Base-by-base conservation (phyloP, 2,797 vertebrate species). In the Sphenopsis melanotis region DNA sequence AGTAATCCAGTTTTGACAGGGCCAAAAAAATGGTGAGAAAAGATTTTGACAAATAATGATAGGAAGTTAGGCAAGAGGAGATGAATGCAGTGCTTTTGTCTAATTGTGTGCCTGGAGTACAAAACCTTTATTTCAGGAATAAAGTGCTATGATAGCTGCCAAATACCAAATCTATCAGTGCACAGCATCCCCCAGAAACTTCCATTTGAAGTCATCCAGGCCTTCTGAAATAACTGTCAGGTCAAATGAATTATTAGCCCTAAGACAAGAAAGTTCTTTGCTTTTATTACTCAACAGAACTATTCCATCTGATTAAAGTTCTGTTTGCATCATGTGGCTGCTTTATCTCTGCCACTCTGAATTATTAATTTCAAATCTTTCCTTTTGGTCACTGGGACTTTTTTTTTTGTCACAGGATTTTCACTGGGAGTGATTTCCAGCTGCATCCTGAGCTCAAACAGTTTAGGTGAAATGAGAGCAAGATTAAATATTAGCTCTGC, bases 31-130 rank as follows among this genome's bases (percentile, higher is more conserved):
- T 4, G 2, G 34, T 17, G 49, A 86, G 87, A 36, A 64, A 87
- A 94, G 65, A 64, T 91, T 96, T 80, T 91, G 89, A 92, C 91
- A 89, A 70, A 90, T 91, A 53, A 71, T 12, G 76, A 64, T 78
- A 53, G 63, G 46, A 83, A 77, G 72, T n/a, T 93, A 49, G 37
- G 75, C 64, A 78, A 85, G 89, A 75, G 57, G 78, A 91, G 89
- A 94, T 80, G 79, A 64, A 93, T 91, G 75, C 65, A 46, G 83
- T 61, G 82, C 89, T 92, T 84, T 66, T 89, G 64, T 81, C 83
- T 93, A 87, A 92, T 82, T 94, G 80, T 61, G n/a, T 34, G 85
- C 95, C 92, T 92, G 50, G 65, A 92, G 86, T 68, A 83, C 27
- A 75, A 76, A 82, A 20, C 42, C 30, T 68, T 87, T 89, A 79